Evolutionary conservation across 2,888 invertebrate genomes (phyloP), one percentile per base, ranked within the genome.

Genomic region (Perizoma flavofasciatum): DNA sequence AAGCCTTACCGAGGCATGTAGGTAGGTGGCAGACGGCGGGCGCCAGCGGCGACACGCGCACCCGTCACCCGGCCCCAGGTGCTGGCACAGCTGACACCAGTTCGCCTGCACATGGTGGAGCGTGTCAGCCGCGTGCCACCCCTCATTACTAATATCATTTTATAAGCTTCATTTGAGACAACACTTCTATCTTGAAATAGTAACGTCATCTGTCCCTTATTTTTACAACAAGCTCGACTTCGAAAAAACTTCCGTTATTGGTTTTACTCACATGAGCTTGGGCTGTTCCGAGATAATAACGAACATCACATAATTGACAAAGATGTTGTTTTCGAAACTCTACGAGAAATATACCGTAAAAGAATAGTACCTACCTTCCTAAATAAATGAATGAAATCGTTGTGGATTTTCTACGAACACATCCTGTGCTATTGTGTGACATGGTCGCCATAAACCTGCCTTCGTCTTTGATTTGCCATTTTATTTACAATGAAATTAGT

Each of bases 401-500:
- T 40, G 35, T 41, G n/a, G 64, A 61, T 55, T 67, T 67, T 63
- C 80, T 83, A 83, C 82, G 68, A 79, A 77, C 76, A 85, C 85
- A 88, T 89, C 89, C 89, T 89, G 89, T 86, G 73, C 78, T 76
- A 84, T 88, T 85, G 79, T 84, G 73, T 71, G 45, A 39, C 72
- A 73, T 72, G 75, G 55, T 63, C 50, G 49, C 65, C 61, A 54
- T 66, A 70, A 84, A 85, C 83, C 86, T 86, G 85, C 78, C 72
- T 75, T 80, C 76, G 75, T 77, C 76, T 78, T 78, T 73, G 75
- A 74, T 68, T 65, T 74, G 75, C 70, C 77, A 81, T 66, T 86
- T 83, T 84, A 85, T 86, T 69, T 67, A 67, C 65, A 69, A 67
- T 67, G 65, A 66, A 86, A 88, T 85, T 88, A 85, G 81, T 77